phyloP scores from a whole-genome alignment of 2,113 vertebrate species.

The Entelurus aequoreus region DNA sequence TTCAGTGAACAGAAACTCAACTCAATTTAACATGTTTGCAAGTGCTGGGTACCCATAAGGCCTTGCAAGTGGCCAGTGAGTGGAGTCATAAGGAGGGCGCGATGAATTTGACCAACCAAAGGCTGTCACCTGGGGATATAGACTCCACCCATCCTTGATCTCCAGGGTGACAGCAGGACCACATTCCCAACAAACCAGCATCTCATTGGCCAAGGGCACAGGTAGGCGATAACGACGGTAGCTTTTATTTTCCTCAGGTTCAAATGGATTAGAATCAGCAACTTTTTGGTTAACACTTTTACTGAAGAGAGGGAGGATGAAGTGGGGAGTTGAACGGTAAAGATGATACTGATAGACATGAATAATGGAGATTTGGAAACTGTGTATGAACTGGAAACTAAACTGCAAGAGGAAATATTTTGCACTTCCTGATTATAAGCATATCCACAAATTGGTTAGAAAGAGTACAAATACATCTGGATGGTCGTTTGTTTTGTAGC shows the following conservation, averaged over 20 bases:
- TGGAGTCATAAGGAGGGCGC: conserved; percentile 53
- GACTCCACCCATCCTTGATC: conserved; percentile 60
- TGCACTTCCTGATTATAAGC: not conserved
- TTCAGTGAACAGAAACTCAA: not conserved
- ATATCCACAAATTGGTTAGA: not conserved
- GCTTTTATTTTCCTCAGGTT: not conserved
- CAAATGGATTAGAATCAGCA: conserved; percentile 27
- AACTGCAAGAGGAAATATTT: not conserved
- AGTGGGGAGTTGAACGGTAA: conserved; percentile 6
- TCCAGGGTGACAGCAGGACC: conserved; percentile 55
- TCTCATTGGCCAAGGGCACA: conserved; percentile 48
- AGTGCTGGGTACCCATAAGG: conserved; percentile 51
- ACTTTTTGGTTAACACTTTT: conserved; percentile 38
- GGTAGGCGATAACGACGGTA: conserved; percentile 43
- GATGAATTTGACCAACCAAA: conserved; percentile 70
- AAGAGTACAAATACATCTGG: not conserved
- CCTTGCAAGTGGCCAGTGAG: conserved; percentile 56
- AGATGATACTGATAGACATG: not conserved
- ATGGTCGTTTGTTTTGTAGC: not conserved
- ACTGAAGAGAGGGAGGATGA: conserved; percentile 11
- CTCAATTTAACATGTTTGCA: conserved; percentile 32
- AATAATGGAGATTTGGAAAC: not conserved
- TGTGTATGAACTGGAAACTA: too few species aligned
- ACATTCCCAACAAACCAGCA: conserved; percentile 30
- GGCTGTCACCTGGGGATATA: conserved; percentile 62